A percentile compares a stretch with the other conserved stretches of the same genome.
Evolutionary conservation across 2,113 vertebrate genomes (phyloP).

Genomic region (Oreocharis arfaki): DNA sequence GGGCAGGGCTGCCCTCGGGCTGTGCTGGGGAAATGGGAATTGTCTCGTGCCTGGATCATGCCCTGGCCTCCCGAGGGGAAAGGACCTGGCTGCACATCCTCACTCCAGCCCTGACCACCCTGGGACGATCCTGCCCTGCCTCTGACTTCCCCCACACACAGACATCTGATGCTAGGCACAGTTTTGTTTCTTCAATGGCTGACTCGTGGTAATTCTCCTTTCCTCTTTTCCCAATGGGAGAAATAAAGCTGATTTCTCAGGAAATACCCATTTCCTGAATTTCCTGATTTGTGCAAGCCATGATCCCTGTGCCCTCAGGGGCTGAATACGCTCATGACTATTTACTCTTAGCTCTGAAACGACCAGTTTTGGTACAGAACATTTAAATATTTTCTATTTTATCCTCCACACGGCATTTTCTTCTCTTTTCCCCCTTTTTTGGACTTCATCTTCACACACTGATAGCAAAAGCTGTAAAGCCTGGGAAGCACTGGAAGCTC

Average conservation of each 20-base stretch:
- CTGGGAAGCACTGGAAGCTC: neutral
- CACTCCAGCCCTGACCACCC: neutral
- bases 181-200: neutral
- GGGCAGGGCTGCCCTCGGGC: neutral
- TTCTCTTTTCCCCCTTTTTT: accelerated
- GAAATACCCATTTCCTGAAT: neutral
- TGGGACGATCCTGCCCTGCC: neutral
- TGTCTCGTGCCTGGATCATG: neutral
- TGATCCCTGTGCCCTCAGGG: neutral
- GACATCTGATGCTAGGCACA: neutral
- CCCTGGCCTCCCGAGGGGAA: neutral
- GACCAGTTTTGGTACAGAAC: neutral
- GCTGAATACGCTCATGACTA: neutral
- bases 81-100: neutral
- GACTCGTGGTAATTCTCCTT: neutral
- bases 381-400: neutral
- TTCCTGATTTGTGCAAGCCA: neutral
- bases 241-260: neutral
- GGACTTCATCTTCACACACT: neutral
- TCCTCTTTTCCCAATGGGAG: neutral
- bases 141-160: accelerated
- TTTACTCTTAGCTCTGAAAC: neutral
- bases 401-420: neutral
- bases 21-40: neutral
- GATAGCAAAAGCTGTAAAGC: neutral